These are phyloP conservation scores for Talpa occidentalis DNA, from an alignment of 2,113 vertebrate genomes.

Conservation along the genomic window DNA sequence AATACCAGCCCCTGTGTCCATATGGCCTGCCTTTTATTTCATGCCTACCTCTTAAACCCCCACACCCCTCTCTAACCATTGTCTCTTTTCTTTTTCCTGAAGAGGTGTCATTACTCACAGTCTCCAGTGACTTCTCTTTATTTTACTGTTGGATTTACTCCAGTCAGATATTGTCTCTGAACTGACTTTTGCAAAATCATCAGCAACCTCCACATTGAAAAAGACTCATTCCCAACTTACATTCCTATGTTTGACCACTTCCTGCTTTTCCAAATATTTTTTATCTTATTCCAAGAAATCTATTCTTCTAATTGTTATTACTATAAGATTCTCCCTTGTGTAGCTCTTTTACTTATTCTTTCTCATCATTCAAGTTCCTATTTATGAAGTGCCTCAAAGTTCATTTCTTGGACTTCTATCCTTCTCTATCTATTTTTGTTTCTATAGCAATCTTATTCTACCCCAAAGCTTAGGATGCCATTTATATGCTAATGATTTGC, in stretches of 20 bases:
- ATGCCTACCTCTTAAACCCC: not conserved
- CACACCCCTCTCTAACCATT: not conserved
- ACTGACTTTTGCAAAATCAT: not conserved
- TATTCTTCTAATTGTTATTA: not conserved
- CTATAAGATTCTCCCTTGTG: not conserved
- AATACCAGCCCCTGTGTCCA: not conserved
- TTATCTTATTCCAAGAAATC: not conserved
- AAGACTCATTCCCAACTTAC: not conserved
- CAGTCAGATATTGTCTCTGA: not conserved
- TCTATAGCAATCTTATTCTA: not conserved
- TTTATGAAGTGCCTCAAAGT: not conserved
- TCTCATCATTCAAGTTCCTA: not conserved
- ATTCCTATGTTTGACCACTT: not conserved
- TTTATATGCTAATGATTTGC: not conserved
- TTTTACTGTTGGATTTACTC: not conserved
- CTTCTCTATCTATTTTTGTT: not conserved
- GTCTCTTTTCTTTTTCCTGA: not conserved
- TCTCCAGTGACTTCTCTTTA: not conserved
- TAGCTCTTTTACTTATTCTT: not conserved
- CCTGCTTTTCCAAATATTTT: not conserved
- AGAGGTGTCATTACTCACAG: not conserved
- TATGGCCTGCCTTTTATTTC: not conserved
- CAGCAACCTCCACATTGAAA: not conserved
- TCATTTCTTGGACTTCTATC: not conserved
- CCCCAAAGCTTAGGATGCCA: not conserved